phyloP scores from a whole-genome alignment of 2,888 invertebrate species.

The Seira sanloemensis region DNA sequence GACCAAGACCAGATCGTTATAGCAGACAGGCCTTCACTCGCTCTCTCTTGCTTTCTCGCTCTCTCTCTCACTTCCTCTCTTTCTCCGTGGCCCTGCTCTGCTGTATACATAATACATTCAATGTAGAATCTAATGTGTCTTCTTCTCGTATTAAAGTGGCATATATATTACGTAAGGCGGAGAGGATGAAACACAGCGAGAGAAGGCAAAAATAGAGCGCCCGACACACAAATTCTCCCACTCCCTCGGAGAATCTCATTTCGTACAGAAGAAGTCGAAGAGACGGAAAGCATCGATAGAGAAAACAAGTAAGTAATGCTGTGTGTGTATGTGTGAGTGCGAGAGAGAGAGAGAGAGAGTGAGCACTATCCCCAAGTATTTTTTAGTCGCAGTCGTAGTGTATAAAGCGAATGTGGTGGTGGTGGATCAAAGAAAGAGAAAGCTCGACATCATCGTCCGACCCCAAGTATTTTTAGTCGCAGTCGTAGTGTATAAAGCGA shows the following conservation, averaged over 20 bases:
- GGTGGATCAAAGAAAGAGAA: conserved; percentile 5
- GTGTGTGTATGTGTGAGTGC: neutral
- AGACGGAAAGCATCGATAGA: conserved; percentile 8
- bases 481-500: neutral
- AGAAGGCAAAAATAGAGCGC: conserved; percentile 51
- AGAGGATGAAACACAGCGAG: conserved; percentile 8
- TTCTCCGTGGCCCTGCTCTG: neutral
- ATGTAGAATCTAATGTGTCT: neutral
- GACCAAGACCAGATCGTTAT: conserved; percentile 10
- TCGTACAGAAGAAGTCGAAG: conserved; percentile 35
- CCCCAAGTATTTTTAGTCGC: neutral
- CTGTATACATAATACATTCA: conserved; percentile 20
- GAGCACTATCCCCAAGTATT: neutral
- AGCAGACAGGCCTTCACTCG: neutral
- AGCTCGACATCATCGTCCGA: conserved; percentile 20
- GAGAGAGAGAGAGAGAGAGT: neutral
- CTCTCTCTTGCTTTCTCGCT: neutral
- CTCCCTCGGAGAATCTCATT: conserved; percentile 69
- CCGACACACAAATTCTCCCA: conserved; percentile 64
- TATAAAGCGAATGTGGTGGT: conserved; percentile 12
- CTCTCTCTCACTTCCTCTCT: conserved; percentile 12
- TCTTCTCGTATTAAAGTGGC: conserved; percentile 3
- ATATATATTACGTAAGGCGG: conserved; percentile 20
- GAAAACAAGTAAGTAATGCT: conserved; percentile 6
- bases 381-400: neutral